Conservation (phyloP, 2,113 vertebrate genomes). For the Seriola aureovittata region DNA sequence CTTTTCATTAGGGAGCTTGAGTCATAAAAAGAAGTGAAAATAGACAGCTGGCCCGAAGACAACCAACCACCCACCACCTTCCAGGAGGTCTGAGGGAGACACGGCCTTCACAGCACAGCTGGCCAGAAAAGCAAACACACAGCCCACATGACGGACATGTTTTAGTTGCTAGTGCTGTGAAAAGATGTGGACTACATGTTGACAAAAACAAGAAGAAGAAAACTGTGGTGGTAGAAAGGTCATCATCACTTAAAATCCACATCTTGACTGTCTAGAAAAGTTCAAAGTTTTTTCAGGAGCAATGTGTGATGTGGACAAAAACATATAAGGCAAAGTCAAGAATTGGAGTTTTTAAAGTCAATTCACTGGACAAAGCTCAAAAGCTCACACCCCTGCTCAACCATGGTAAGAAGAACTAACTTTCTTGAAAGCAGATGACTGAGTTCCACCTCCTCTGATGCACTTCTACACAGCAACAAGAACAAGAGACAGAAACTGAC, state of each 20-base stretch:
- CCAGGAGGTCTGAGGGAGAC: conserved; percentile 79
- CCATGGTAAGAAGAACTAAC: neutral
- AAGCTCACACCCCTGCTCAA: neutral
- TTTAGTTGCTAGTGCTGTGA: conserved; percentile 12
- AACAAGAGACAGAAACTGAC: conserved; percentile 16
- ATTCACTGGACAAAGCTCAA: neutral
- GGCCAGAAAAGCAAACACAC: conserved; percentile 74
- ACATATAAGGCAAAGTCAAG: neutral
- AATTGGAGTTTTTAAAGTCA: neutral
- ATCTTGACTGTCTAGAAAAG: neutral
- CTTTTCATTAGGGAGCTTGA: conserved; percentile 69
- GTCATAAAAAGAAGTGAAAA: conserved; percentile 70
- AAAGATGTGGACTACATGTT: conserved; percentile 15
- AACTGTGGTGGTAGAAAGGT: neutral
- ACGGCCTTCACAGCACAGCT: conserved; percentile 73
- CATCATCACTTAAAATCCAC: neutral
- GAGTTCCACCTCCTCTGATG: neutral
- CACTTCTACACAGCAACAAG: neutral
- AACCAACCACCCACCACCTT: conserved; percentile 75
- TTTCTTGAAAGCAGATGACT: neutral
- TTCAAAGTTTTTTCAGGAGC: neutral
- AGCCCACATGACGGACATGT: conserved; percentile 50
- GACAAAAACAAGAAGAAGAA: neutral
- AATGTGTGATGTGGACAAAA: neutral
- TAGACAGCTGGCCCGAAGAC: conserved; percentile 66